Evolutionary conservation across 2,113 vertebrate species (phyloP).

Genomic region (Periophthalmodon schlosseri): DNA sequence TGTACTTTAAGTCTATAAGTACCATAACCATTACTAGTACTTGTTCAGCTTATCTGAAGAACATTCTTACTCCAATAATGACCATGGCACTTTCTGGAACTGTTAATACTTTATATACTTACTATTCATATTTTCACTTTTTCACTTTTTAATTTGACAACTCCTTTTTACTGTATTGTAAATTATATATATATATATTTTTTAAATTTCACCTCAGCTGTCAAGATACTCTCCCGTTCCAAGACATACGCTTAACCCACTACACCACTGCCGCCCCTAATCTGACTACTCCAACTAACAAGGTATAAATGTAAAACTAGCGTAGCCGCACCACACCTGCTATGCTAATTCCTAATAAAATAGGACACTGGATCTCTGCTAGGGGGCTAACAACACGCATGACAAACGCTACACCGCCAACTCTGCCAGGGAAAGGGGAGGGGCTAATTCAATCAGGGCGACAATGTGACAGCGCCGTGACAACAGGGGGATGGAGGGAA

Average conservation of each 20-base stretch:
- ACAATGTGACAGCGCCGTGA: constrained; percentile 30
- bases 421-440: constrained; percentile 20
- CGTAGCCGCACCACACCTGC: neutral
- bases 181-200: too few relatives aligned
- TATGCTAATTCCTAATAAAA: neutral
- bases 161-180: too few relatives aligned
- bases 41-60: too few relatives aligned
- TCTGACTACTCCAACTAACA: constrained; percentile 7
- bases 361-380: constrained; percentile 13
- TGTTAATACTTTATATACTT: neutral
- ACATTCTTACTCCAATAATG: too few relatives aligned
- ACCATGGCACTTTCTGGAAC: too few relatives aligned
- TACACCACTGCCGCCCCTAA: neutral
- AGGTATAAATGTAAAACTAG: neutral
- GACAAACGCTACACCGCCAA: constrained; percentile 44
- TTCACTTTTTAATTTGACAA: neutral
- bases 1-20: neutral
- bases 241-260: neutral
- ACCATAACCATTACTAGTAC: too few relatives aligned
- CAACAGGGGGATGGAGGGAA: constrained; percentile 27
- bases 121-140: too few relatives aligned
- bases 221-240: too few relatives aligned
- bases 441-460: constrained; percentile 50
- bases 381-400: constrained; percentile 33
- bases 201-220: too few relatives aligned